phyloP scores from a whole-genome alignment of 64 coral and sea anemone genomes.

The Montipora efflorescens region DNA sequence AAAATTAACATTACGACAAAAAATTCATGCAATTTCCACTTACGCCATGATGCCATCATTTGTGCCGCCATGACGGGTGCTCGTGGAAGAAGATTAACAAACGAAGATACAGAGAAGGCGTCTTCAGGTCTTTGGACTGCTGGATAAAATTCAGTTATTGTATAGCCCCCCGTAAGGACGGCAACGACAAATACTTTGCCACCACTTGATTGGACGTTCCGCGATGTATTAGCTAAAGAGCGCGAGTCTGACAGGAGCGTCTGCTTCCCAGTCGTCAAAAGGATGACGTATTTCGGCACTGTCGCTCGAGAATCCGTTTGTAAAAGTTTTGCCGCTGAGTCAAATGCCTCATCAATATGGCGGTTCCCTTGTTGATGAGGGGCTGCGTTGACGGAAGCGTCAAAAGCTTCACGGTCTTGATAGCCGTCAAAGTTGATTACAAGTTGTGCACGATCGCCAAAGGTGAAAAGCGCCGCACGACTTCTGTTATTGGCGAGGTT shows the following conservation, averaged over 20 bases:
- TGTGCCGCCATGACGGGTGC: neutral
- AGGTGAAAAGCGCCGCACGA: conserved; percentile 54
- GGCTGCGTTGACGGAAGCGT: conserved; percentile 61
- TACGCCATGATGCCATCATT: conserved; percentile 34
- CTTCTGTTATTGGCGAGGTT: conserved; percentile 40
- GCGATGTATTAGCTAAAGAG: conserved; percentile 32
- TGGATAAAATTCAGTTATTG: conserved; percentile 26
- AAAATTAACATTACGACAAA: too few species aligned
- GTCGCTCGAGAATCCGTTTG: conserved; percentile 16
- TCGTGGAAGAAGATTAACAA: neutral
- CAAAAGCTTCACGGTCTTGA: conserved; percentile 47
- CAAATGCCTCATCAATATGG: conserved; percentile 70
- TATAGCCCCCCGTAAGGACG: conserved; percentile 23
- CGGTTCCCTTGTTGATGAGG: conserved; percentile 50
- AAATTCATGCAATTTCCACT: neutral
- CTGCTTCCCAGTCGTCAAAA: conserved; percentile 66
- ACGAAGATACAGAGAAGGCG: conserved; percentile 8
- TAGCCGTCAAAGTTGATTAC: conserved; percentile 38
- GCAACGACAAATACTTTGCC: conserved; percentile 67
- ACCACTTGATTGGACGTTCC: conserved; percentile 20
- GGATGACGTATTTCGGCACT: conserved; percentile 66
- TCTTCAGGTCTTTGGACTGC: conserved; percentile 35
- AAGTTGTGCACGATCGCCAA: conserved; percentile 28
- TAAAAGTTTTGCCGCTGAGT: conserved; percentile 41
- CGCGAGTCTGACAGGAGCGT: neutral